Conservation (phyloP, 2,113 vertebrate genomes). For the Sula dactylatra region DNA sequence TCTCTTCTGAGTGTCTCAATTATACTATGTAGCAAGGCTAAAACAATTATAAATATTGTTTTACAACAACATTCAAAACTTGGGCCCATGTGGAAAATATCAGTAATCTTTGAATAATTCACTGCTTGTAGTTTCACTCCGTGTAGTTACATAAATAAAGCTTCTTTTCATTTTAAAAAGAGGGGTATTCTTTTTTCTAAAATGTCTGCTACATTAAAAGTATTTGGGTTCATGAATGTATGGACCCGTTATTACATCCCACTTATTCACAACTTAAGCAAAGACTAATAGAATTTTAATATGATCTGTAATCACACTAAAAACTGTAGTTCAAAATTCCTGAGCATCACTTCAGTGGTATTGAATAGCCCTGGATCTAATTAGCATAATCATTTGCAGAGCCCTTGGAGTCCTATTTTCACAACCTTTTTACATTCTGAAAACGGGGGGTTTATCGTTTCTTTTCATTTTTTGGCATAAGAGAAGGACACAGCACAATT, state of each 20-base stretch:
- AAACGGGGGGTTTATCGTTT: conserved; percentile 65
- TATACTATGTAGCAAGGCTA: conserved; percentile 12
- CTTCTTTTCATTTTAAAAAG: neutral
- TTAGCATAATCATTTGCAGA: conserved; percentile 61
- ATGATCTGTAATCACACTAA: conserved; percentile 72
- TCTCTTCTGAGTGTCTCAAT: conserved; percentile 61
- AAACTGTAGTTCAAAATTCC: conserved; percentile 73
- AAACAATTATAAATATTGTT: neutral
- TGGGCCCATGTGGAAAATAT: neutral
- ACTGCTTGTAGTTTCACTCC: neutral
- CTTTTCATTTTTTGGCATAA: conserved; percentile 34
- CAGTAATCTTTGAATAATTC: neutral
- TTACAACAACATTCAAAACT: neutral
- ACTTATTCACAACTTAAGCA: conserved; percentile 14
- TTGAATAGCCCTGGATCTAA: conserved; percentile 59
- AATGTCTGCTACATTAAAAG: neutral
- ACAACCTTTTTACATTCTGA: conserved; percentile 60
- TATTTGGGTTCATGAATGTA: neutral
- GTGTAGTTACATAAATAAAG: neutral
- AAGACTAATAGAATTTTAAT: conserved; percentile 74
- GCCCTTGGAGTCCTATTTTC: conserved; percentile 47
- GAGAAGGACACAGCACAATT: conserved; percentile 4
- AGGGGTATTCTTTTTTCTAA: neutral
- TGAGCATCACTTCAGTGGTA: conserved; percentile 65
- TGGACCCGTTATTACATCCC: neutral